Conservation (phyloP, 2,888 invertebrate species). For the Melanchra persicariae region DNA sequence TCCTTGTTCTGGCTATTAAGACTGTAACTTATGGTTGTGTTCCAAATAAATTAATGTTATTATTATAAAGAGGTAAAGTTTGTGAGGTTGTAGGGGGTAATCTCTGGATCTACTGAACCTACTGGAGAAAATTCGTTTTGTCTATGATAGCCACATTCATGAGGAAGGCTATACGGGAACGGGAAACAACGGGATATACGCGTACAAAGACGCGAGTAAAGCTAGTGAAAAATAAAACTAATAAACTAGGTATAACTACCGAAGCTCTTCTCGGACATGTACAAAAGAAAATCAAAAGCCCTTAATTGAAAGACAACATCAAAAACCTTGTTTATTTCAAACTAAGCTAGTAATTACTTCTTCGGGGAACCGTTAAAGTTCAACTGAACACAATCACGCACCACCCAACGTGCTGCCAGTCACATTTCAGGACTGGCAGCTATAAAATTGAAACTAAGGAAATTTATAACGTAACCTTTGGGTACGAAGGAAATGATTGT, state of each 20-base stretch:
- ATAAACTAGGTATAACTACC: not conserved
- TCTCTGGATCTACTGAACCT: too few relatives aligned
- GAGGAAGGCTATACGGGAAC: too few relatives aligned
- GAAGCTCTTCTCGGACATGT: not conserved
- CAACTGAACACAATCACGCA: not conserved
- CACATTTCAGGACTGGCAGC: constrained; percentile 12
- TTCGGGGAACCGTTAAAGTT: constrained; percentile 8
- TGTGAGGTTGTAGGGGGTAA: too few relatives aligned
- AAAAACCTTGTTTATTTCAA: not conserved
- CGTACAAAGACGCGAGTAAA: too few relatives aligned
- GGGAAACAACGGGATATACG: too few relatives aligned
- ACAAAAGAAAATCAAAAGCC: not conserved
- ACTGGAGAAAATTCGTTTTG: too few relatives aligned
- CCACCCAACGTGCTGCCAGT: constrained; percentile 32
- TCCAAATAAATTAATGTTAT: too few relatives aligned
- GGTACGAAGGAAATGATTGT: constrained; percentile 5
- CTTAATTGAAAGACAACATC: not conserved
- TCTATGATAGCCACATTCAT: too few relatives aligned
- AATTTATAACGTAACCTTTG: constrained; percentile 34
- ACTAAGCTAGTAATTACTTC: not conserved
- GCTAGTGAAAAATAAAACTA: not conserved
- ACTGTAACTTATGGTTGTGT: too few relatives aligned
- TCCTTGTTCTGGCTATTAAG: too few relatives aligned
- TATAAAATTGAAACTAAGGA: constrained; percentile 19
- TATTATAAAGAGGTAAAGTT: too few relatives aligned